phyloP scores from a whole-genome alignment of 2,888 invertebrate species.

The Pomacea canaliculata region DNA sequence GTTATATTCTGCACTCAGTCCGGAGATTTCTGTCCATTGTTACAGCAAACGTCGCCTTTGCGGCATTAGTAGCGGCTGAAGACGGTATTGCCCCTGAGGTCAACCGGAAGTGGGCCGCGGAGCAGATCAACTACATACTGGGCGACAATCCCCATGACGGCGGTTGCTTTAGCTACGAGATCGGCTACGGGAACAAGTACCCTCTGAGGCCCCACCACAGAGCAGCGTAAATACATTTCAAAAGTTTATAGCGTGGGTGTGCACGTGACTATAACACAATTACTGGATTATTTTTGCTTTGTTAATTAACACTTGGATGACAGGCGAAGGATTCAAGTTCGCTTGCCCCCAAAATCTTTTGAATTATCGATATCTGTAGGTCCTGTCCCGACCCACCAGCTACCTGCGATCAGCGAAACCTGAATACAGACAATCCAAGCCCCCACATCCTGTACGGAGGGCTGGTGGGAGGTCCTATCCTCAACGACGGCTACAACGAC shows the following conservation, averaged over 20 bases:
- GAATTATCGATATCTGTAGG: neutral
- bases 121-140: conserved; percentile 29
- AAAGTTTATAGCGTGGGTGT: no score
- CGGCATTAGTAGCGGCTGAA: neutral
- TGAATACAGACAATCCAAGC: conserved; percentile 28
- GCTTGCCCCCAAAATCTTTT: no score
- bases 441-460: conserved; percentile 50
- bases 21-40: neutral
- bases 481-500: conserved; percentile 46
- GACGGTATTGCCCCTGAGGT: conserved; percentile 26
- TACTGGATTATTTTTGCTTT: no score
- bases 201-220: conserved; percentile 56
- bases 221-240: conserved; percentile 38
- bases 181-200: conserved; percentile 53
- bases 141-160: neutral
- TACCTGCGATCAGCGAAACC: neutral
- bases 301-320: no score
- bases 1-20: no score
- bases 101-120: conserved; percentile 45
- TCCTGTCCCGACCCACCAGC: neutral
- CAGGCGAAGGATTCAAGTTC: no score
- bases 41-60: conserved; percentile 1
- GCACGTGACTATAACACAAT: no score
- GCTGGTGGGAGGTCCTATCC: conserved; percentile 53
- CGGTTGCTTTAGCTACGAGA: conserved; percentile 42